These are phyloP conservation scores for Elysia crispata DNA, from an alignment of 2,888 invertebrate species.

Conservation along the genomic window DNA sequence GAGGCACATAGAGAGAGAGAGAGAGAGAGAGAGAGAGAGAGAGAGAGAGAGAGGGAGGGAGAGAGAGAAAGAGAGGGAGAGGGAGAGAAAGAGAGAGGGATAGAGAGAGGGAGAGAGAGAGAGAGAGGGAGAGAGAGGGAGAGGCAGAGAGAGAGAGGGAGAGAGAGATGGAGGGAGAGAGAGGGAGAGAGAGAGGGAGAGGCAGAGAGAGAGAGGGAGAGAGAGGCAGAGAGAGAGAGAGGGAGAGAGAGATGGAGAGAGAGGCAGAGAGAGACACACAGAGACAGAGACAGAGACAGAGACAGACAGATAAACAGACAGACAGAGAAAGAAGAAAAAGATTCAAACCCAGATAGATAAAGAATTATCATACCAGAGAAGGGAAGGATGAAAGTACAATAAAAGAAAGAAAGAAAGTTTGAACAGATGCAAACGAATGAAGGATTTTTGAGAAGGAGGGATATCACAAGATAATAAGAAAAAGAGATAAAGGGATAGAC, in stretches of 20 bases:
- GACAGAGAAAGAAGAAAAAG: too few relatives aligned
- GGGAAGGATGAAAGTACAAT: too few relatives aligned
- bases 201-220: conserved; percentile 24
- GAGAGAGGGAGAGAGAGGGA: background rate
- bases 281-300: too few relatives aligned
- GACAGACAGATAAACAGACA: too few relatives aligned
- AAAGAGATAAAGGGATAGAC: background rate
- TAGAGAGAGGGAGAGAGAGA: background rate
- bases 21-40: conserved; percentile 33
- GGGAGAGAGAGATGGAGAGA: too few relatives aligned
- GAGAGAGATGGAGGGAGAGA: conserved; percentile 14
- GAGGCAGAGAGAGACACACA: too few relatives aligned
- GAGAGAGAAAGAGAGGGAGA: conserved; percentile 29
- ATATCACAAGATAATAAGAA: background rate
- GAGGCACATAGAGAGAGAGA: background rate
- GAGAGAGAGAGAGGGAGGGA: background rate
- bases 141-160: conserved; percentile 17
- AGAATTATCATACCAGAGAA: too few relatives aligned
- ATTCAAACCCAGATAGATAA: too few relatives aligned
- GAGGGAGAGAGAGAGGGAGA: background rate
- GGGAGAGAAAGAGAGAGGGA: conserved; percentile 27
- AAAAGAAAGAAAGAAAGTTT: too few relatives aligned
- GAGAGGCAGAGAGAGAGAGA: conserved; percentile 12
- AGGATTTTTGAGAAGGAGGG: too few relatives aligned
- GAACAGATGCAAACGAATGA: too few relatives aligned